phyloP scores from a whole-genome alignment of 2,888 invertebrate genomes.

The Orchesella flavescens region DNA sequence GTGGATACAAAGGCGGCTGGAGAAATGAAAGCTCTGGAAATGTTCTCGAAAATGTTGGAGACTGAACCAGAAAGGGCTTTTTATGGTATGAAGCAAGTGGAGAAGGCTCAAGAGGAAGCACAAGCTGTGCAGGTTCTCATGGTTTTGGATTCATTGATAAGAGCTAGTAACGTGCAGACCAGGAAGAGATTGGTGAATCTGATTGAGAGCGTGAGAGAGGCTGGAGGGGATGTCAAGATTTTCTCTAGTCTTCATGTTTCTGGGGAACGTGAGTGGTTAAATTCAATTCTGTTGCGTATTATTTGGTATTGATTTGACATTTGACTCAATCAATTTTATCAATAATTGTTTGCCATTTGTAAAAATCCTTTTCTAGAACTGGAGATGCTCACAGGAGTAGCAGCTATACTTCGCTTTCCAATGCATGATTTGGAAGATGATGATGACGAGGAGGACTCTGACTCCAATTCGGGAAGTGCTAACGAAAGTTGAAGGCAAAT shows the following conservation, averaged over 20 bases:
- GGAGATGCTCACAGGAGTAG: slow-evolving; percentile 94
- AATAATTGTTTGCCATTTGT: slow-evolving; percentile 58
- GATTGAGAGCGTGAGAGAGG: slow-evolving; percentile 92
- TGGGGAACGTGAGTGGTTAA: slow-evolving; percentile 94
- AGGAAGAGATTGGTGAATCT: slow-evolving; percentile 92
- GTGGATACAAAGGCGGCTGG: slow-evolving; percentile 97
- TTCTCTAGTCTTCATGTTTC: slow-evolving; percentile 99
- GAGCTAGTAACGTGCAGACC: slow-evolving; percentile 86
- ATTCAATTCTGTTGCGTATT: too few relatives aligned
- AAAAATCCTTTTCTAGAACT: slow-evolving; percentile 82
- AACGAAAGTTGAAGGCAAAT: slow-evolving; percentile 21
- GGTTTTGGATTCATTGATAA: slow-evolving; percentile 97
- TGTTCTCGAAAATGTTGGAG: slow-evolving; percentile 92
- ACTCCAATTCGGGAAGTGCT: slow-evolving; percentile 20
- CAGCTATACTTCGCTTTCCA: slow-evolving; percentile 95
- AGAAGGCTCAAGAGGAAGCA: slow-evolving; percentile 88
- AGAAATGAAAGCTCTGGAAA: slow-evolving; percentile 92
- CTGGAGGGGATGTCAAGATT: slow-evolving; percentile 94
- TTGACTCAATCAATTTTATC: too few relatives aligned
- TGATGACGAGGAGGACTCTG: slow-evolving; percentile 75
- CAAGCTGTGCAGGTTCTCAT: slow-evolving; percentile 95
- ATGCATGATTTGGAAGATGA: slow-evolving; percentile 94
- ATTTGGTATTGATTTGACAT: too few relatives aligned
- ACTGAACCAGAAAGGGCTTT: slow-evolving; percentile 95
- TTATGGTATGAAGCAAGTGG: slow-evolving; percentile 95